Base-by-base conservation (phyloP, 2,888 invertebrate genomes). In the Corbicula japonica region DNA sequence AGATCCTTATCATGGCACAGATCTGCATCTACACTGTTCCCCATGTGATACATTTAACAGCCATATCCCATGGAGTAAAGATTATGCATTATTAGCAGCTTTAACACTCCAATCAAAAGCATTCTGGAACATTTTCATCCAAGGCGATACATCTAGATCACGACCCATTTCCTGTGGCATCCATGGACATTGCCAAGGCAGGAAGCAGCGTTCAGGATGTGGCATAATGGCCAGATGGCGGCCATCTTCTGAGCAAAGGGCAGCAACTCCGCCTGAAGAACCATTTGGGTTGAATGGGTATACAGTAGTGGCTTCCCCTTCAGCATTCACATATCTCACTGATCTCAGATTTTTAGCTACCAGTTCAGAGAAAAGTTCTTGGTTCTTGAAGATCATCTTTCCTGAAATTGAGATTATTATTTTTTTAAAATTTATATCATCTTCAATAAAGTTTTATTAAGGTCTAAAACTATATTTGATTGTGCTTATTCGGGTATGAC, bases 221-320 rank as follows among this genome's bases (percentile, higher is more conserved):
- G 99, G 99, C 99, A 99, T 99, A 95, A 99, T 95, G 0, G 98
- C 99, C 87, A 99, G 95, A 94, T 99, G 99, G 4, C 99, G 96
- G 0, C 99, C 99, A 94, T 99, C 96, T 0, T 93, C 91, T 0
- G 99, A 99, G 88, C 98, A 97, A 70, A 99, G 94, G 18, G 97
- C 98, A 30, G 99, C 99, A 81, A 98, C 95, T 28, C 98, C 98
- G 87, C 95, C 96, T 95, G 94, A 65, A 32, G 91, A 92, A 23
- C 93, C 93, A 85, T 93, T 93, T 12, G 99, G 99, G 94, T 99
- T 99, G 95, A 97, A 95, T 0, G 99, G 99, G 94, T 99, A 99
- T 0, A 91, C 91, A 92, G 75, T 76, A 12, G 92, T 91, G 0
- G 97, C 95, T 12, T 92, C 84, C 0, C 96, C 96, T 26, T 95